Percentiles rank a stretch among this genome's conserved stretches.
Conservation (phyloP, 2,113 vertebrate species). For the Pao palembangensis region DNA sequence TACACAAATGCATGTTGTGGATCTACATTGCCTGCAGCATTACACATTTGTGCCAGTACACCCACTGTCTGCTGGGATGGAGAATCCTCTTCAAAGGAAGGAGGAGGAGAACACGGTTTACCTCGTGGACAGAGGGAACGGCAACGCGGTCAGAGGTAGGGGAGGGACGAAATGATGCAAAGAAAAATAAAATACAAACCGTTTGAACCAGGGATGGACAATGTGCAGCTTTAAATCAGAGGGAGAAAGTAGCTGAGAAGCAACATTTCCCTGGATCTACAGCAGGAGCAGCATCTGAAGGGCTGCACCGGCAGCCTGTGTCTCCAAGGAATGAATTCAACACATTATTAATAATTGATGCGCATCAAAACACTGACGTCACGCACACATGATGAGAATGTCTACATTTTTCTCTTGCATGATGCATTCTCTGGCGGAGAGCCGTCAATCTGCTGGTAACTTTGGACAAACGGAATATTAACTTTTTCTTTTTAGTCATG, state of each 20-base stretch:
- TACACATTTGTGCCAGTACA: conserved; percentile 64
- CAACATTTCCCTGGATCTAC: conserved; percentile 37
- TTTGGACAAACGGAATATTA: conserved; percentile 26
- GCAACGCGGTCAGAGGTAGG: conserved; percentile 35
- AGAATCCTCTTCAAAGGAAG: conserved; percentile 37
- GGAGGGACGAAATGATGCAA: conserved; percentile 37
- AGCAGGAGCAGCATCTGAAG: conserved; percentile 20
- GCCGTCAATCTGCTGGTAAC: conserved; percentile 23
- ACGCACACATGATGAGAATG: conserved; percentile 58
- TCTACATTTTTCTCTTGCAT: conserved; percentile 35
- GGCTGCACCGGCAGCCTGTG: conserved; percentile 25
- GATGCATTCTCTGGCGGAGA: conserved; percentile 7
- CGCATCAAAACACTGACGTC: conserved; percentile 59
- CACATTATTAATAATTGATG: conserved; percentile 67
- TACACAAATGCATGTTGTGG: conserved; percentile 60
- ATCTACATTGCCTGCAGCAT: conserved; percentile 66
- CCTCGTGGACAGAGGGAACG: conserved; percentile 33
- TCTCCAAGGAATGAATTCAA: conserved; percentile 49
- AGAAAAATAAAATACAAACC: conserved; percentile 33
- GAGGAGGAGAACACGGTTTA: conserved; percentile 33
- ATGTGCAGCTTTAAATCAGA: conserved; percentile 33
- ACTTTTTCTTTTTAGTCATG: neutral
- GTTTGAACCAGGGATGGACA: conserved; percentile 26
- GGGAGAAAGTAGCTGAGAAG: conserved; percentile 26
- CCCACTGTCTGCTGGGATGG: conserved; percentile 55